Evolutionary conservation across 1,140 invertebrate species (phyloP).

Genomic region (Ridgeia piscesae): DNA sequence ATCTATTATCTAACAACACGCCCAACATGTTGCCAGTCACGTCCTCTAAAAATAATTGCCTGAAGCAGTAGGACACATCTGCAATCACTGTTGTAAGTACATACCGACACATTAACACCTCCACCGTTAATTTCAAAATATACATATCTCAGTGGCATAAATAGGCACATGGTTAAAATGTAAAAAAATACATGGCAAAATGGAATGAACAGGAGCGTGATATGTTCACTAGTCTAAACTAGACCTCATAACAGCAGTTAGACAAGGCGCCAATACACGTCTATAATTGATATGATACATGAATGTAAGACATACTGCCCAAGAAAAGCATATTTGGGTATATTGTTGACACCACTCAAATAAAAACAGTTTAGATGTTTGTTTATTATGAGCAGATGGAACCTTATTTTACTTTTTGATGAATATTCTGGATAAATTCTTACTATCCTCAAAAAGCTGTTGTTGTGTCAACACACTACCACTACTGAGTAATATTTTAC

Average conservation of each 20-base stretch:
- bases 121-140: not conserved
- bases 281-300: not conserved
- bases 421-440: not conserved
- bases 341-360: not conserved
- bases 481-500: not conserved
- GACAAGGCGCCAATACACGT: not conserved
- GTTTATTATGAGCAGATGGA: too few relatives aligned
- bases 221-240: not conserved
- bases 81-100: not conserved
- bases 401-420: not conserved
- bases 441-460: not conserved
- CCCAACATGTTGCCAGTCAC: not conserved
- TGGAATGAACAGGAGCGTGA: not conserved
- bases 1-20: not conserved
- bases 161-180: not conserved
- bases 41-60: not conserved
- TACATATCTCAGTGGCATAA: not conserved
- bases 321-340: not conserved
- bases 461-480: not conserved
- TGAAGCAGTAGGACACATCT: not conserved
- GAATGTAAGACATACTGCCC: not conserved
- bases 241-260: not conserved
- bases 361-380: not conserved
- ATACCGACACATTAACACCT: not conserved
- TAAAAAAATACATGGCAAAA: conserved; percentile 6